These are phyloP conservation scores for Zaprionus africanus DNA, from an alignment of 1,140 invertebrate species.

Conservation along the genomic window DNA sequence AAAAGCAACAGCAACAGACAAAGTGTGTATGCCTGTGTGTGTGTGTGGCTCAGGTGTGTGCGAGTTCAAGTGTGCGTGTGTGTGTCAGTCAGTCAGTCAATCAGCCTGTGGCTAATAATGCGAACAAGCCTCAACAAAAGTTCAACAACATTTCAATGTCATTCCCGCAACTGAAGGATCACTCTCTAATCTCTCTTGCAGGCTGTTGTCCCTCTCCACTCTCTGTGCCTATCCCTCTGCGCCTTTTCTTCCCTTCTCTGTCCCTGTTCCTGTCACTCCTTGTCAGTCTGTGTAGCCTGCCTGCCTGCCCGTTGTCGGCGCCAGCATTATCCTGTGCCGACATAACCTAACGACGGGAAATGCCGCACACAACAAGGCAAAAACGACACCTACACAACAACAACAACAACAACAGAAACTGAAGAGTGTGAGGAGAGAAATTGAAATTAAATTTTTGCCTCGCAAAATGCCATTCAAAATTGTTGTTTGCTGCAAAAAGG, in stretches of 20 bases:
- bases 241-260: neutral
- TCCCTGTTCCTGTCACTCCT: conserved; percentile 36
- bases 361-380: conserved; percentile 40
- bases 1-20: conserved; percentile 10
- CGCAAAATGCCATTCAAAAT: conserved; percentile 64
- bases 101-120: conserved; percentile 31
- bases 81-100: conserved; percentile 22
- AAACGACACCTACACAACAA: conserved; percentile 5
- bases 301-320: conserved; percentile 14
- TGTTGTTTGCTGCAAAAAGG: conserved; percentile 35
- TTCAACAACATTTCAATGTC: conserved; percentile 82
- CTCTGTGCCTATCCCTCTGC: too few relatives aligned
- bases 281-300: conserved; percentile 27
- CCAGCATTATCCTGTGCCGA: conserved; percentile 57
- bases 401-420: neutral
- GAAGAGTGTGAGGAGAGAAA: conserved; percentile 23
- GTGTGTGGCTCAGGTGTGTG: conserved; percentile 1
- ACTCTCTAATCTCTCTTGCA: conserved; percentile 2
- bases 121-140: conserved; percentile 33
- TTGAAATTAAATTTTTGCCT: conserved; percentile 71
- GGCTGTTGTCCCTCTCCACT: neutral
- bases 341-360: conserved; percentile 58
- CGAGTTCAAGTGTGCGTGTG: conserved; percentile 10
- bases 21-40: neutral
- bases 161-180: conserved; percentile 24